phyloP scores from a whole-genome alignment of 2,888 invertebrate species.

The Ectobius pallidus region DNA sequence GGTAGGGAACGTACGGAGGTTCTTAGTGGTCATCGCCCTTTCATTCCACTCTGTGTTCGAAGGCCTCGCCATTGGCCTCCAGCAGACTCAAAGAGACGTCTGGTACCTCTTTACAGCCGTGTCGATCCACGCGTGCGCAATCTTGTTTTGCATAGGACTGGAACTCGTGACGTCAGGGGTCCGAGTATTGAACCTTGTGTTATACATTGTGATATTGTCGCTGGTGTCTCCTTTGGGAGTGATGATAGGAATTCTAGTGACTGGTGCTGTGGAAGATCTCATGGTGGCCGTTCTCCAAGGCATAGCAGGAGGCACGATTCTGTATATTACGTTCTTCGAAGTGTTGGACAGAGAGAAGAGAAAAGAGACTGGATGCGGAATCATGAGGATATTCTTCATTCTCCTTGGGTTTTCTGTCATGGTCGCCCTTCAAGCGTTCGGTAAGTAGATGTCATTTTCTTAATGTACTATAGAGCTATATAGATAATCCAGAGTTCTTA shows the following conservation, averaged over 20 bases:
- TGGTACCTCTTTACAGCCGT: conserved; percentile 61
- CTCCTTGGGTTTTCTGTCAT: conserved; percentile 38
- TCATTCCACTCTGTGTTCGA: conserved; percentile 63
- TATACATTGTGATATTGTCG: conserved; percentile 57
- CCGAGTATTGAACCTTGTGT: conserved; percentile 52
- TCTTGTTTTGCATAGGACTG: conserved; percentile 61
- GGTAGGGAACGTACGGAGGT: conserved; percentile 49
- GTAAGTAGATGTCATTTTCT: no score
- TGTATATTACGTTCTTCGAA: conserved; percentile 62
- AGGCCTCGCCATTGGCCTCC: conserved; percentile 61
- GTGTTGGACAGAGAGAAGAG: conserved; percentile 39
- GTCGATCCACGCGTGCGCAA: conserved; percentile 60
- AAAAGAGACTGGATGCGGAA: conserved; percentile 31
- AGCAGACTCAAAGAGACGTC: conserved; percentile 55
- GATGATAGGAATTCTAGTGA: conserved; percentile 56
- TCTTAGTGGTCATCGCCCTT: conserved; percentile 58
- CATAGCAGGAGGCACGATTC: conserved; percentile 58
- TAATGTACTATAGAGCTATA: no score
- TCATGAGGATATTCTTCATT: conserved; percentile 32
- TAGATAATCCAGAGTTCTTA: no score
- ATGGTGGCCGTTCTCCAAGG: conserved; percentile 57
- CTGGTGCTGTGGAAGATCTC: conserved; percentile 53
- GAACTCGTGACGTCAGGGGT: conserved; percentile 58
- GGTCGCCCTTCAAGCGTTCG: conserved; percentile 38
- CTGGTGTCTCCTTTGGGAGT: conserved; percentile 60